Percentiles rank a stretch among this genome's conserved stretches.
Conservation (phyloP, 2,113 vertebrate genomes). For the Heterotilapia buettikoferi region DNA sequence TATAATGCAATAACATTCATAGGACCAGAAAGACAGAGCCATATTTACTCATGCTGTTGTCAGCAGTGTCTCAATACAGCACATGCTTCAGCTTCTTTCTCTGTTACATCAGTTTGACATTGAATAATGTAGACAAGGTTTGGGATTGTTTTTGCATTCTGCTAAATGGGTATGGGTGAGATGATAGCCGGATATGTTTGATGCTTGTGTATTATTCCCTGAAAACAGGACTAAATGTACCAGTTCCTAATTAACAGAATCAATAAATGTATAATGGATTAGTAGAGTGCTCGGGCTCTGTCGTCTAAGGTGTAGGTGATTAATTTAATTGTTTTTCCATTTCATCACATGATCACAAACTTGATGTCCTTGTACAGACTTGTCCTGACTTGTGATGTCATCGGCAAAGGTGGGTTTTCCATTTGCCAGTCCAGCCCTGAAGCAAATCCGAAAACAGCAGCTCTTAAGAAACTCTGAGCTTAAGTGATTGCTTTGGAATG, state of each 20-base stretch:
- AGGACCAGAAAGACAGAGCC: neutral
- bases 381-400: neutral
- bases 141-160: neutral
- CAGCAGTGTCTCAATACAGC: slow-evolving; percentile 13
- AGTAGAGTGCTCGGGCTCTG: neutral
- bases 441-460: slow-evolving; percentile 44
- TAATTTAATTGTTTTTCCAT: neutral
- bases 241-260: neutral
- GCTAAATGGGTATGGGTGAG: neutral
- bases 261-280: neutral
- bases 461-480: slow-evolving; percentile 50
- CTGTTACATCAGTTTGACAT: neutral
- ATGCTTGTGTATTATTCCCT: neutral
- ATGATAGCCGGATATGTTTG: neutral
- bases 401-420: neutral
- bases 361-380: neutral
- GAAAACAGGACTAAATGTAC: neutral
- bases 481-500: slow-evolving; percentile 63
- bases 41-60: slow-evolving; percentile 23
- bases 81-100: neutral
- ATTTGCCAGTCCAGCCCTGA: neutral
- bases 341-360: neutral
- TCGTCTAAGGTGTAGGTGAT: neutral
- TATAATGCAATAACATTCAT: slow-evolving; percentile 19
- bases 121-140: slow-evolving; percentile 3